Conservation (phyloP, 2,888 invertebrate species). For the Oscheius sp. region DNA sequence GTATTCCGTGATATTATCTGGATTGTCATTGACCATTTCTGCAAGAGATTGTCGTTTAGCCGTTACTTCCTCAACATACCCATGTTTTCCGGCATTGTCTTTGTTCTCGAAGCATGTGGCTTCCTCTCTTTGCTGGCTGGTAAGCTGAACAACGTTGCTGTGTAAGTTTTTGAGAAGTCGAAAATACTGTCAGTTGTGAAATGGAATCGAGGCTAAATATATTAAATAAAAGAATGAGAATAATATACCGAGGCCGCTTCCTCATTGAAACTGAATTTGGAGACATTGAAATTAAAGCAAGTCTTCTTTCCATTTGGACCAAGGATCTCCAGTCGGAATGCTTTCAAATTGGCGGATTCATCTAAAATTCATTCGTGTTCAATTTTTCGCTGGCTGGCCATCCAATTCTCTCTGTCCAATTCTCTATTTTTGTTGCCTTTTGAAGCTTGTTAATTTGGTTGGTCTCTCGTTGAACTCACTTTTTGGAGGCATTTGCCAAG, state of each 20-base stretch:
- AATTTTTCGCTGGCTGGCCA: neutral
- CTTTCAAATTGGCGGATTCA: conserved; percentile 54
- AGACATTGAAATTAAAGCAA: conserved; percentile 67
- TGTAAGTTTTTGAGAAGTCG: conserved; percentile 58
- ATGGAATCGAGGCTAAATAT: conserved; percentile 65
- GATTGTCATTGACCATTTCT: conserved; percentile 5
- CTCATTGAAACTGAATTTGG: conserved; percentile 47
- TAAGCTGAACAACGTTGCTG: conserved; percentile 53
- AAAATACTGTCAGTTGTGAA: conserved; percentile 65
- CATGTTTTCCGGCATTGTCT: conserved; percentile 65
- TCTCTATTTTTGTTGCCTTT: too few relatives aligned
- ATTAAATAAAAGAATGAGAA: neutral
- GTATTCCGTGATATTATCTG: conserved; percentile 29
- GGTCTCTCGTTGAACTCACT: conserved; percentile 48
- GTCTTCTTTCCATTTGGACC: conserved; percentile 49
- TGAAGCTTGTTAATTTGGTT: neutral
- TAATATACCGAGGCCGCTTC: conserved; percentile 31
- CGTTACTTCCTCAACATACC: conserved; percentile 31
- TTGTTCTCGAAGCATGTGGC: conserved; percentile 38
- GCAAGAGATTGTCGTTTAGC: neutral
- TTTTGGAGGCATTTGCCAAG: conserved; percentile 67
- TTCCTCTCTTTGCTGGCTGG: conserved; percentile 43
- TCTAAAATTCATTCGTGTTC: conserved; percentile 39
- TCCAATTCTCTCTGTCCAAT: neutral
- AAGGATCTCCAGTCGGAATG: conserved; percentile 62